Base-by-base conservation (phyloP, 2,888 invertebrate species). In the Polylopha cassiicola region DNA sequence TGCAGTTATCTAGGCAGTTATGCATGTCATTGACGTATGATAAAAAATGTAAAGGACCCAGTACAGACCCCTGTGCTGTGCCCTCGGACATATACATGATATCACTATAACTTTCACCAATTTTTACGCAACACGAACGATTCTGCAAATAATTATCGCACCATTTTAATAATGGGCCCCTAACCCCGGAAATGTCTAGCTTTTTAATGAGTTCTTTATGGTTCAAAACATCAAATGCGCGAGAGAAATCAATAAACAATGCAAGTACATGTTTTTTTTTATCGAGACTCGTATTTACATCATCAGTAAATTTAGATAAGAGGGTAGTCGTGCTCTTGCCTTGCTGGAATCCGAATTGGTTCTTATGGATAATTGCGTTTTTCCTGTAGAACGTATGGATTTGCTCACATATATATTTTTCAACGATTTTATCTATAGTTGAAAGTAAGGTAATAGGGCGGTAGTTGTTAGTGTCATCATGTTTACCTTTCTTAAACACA, bases 361-460 rank as follows among this genome's bases (percentile, higher is more conserved):
- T 37, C n/a, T 30, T 5, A 7, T 20, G 38, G 27, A 37, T 31
- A 36, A 51, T 39, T 22, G 36, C 13, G 13, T 27, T 10, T 22
- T 32, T 31, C n/a, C 26, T 28, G 14, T 45, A 43, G 24, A 43
- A 53, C 3, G n/a, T 6, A 13, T 41, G 42, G 20, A 53, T 37
- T 15, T 46, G 38, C 21, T 37, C 11, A 27, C 46, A 32, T 3
- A 44, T 13, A 8, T 31, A 39, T 28, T 48, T 45, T 37, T 51
- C 51, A 1, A 50, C 42, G 6, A 52, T 46, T 44, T 56, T 53
- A 16, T 51, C 45, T 13, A 54, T 37, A 1, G 30, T 31, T 4
- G 51, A 48, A 2, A 50, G 44, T 4, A 54, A 16, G 2, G 53
- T 48, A 7, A 52, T 48, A 2, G 49, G 48, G 1, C 47, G 43